A percentile compares a stretch with the other conserved stretches of the same genome.
These are phyloP conservation scores for Periparus ater DNA, from an alignment of 2,797 vertebrate genomes.

Conservation along the genomic window DNA sequence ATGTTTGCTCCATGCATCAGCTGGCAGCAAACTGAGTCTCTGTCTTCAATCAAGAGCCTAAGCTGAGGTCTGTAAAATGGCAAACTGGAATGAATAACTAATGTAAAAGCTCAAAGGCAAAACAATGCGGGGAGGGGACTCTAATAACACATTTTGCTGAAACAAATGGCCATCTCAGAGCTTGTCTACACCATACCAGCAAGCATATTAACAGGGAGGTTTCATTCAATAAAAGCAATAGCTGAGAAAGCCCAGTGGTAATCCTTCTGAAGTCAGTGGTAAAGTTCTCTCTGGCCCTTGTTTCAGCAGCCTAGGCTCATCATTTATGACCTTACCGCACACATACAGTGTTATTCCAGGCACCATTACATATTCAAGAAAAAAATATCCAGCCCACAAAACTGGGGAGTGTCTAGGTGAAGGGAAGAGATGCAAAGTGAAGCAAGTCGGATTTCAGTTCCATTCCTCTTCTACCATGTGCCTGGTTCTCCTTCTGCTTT, in stretches of 20 bases:
- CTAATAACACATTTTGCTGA: not conserved
- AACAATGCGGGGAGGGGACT: constrained; percentile 42
- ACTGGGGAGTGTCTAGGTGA: not conserved
- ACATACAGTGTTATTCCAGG: not conserved
- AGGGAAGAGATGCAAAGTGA: not conserved
- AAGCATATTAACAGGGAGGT: not conserved
- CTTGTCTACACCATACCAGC: constrained; percentile 26
- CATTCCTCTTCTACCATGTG: not conserved
- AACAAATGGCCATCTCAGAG: constrained; percentile 17
- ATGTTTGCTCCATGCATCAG: constrained; percentile 20
- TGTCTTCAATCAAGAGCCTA: constrained; percentile 57
- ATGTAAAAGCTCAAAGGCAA: constrained; percentile 40
- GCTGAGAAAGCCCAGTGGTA: constrained; percentile 16
- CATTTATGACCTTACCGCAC: not conserved
- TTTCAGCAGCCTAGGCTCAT: not conserved
- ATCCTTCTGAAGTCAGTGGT: not conserved
- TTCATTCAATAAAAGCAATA: not conserved
- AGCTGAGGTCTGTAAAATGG: constrained; percentile 42
- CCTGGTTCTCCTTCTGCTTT: not conserved
- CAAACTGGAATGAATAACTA: constrained; percentile 56
- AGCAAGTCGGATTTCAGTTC: not conserved
- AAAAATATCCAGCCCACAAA: constrained; percentile 12
- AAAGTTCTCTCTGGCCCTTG: not conserved
- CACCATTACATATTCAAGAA: not conserved
- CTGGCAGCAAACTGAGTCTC: constrained; percentile 38